A percentile compares a stretch with the other conserved stretches of the same genome.
These are phyloP conservation scores for Drosophila paranaensis DNA, from an alignment of 2,888 invertebrate species.

Conservation along the genomic window DNA sequence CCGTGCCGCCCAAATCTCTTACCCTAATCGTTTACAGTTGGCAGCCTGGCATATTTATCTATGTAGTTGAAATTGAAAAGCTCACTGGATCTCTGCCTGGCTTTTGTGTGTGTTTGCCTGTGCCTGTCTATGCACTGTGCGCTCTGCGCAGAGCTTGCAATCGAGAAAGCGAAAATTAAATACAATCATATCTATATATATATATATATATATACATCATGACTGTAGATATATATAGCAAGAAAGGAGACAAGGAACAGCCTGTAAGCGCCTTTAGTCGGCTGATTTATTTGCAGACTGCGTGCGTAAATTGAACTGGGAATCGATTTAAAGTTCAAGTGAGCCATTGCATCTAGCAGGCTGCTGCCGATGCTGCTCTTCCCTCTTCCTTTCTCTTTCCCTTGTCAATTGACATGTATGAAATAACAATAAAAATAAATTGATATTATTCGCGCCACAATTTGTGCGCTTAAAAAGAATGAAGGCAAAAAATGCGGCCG, in stretches of 20 bases:
- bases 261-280: conserved; percentile 53
- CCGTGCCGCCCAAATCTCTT: conserved; percentile 2
- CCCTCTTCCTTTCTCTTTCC: conserved; percentile 20
- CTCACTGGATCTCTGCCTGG: conserved; percentile 24
- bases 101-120: conserved; percentile 28
- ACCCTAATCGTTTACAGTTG: conserved; percentile 60
- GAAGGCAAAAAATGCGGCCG: background rate
- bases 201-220: conserved; percentile 6
- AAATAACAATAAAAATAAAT: conserved; percentile 58
- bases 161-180: conserved; percentile 69
- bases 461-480: conserved; percentile 41
- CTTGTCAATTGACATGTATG: conserved; percentile 28
- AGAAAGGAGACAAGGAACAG: conserved; percentile 13
- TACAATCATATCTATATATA: conserved; percentile 35
- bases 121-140: too few species aligned
- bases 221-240: conserved; percentile 2
- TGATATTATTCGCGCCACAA: conserved; percentile 55
- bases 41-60: conserved; percentile 71
- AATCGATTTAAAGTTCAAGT: conserved; percentile 71
- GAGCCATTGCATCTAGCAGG: conserved; percentile 53
- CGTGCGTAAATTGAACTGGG: conserved; percentile 70
- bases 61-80: conserved; percentile 74
- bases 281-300: conserved; percentile 67
- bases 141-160: conserved; percentile 31
- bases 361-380: conserved; percentile 22